Evolutionary conservation across 2,888 invertebrate species (phyloP), one percentile per base, ranked within the genome.

Genomic region (Netelia virgata): DNA sequence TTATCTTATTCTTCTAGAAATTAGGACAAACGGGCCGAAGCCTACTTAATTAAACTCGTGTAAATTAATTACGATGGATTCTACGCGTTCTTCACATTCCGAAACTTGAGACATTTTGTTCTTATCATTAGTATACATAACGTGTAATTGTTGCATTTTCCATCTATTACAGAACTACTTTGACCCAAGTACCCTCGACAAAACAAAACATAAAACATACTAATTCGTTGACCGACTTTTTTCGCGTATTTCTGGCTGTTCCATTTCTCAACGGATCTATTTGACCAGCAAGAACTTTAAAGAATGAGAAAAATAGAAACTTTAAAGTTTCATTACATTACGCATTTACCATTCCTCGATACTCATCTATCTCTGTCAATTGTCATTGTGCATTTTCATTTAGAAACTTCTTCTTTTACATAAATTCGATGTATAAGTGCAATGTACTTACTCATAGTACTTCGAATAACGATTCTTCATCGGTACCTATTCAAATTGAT

Each of bases 201-300:
- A 57, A 36, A 64, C 66, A 72, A 43, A 53, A 61, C 14, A 9
- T 23, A 61, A 36, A 63, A 80, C 64, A 78, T 69, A 82, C 64
- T 78, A 77, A 69, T 82, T 72, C 76, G 84, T 86, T 83, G 68
- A 84, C 47, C 55, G 55, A 80, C 36, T 36, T 66, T 79, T 74
- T 55, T 70, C 73, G 74, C 68, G 79, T 82, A 85, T 85, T 82
- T 86, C 83, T 86, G 85, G 85, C 86, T 82, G 82, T 84, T 87
- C 87, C 87, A 86, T 87, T 87, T 85, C 87, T 87, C 87, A 85
- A 87, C 86, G 85, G 70, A 84, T 76, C 79, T 76, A 81, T 83
- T 81, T 74, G 72, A 79, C 78, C 55, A 73, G 66, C 73, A 59
- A 66, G 43, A 66, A 73, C 63, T 70, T 74, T 70, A 68, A 81